A percentile compares a stretch with the other conserved stretches of the same genome.
These are phyloP conservation scores for Chaetophractus vellerosus DNA, from an alignment of 2,797 vertebrate genomes.

Conservation along the genomic window DNA sequence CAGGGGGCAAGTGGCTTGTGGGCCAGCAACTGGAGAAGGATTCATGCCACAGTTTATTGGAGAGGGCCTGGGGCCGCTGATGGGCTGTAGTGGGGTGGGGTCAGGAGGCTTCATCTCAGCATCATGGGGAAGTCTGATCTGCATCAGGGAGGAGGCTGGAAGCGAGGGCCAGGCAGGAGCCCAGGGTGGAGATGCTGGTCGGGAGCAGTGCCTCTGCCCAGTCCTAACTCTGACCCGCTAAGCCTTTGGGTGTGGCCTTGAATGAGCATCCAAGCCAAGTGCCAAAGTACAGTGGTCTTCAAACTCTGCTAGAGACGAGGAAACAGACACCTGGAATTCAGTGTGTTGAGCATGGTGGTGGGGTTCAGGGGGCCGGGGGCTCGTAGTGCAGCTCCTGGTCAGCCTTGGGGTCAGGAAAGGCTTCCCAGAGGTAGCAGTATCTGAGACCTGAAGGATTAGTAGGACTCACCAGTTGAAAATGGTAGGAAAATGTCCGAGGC, in stretches of 20 bases:
- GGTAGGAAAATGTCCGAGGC: background rate
- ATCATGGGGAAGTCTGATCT: background rate
- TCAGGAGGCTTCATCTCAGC: background rate
- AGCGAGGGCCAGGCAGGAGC: background rate
- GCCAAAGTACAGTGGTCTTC: background rate
- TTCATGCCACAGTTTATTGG: background rate
- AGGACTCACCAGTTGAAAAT: background rate
- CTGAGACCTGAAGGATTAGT: background rate
- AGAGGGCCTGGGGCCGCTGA: background rate
- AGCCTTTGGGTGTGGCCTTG: background rate
- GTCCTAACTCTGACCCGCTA: slow-evolving; percentile 44
- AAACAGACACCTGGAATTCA: background rate
- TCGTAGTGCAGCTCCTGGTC: background rate
- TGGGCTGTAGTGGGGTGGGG: background rate
- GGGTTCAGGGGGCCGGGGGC: background rate
- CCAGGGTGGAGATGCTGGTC: background rate
- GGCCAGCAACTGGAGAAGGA: slow-evolving; percentile 4
- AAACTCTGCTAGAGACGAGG: background rate
- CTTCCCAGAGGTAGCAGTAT: slow-evolving; percentile 4
- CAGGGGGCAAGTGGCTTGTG: slow-evolving; percentile 3
- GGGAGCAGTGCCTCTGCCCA: background rate
- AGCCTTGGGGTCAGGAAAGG: background rate
- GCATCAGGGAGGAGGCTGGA: background rate
- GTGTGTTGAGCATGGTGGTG: background rate
- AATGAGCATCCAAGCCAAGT: background rate